phyloP scores from a whole-genome alignment of 1,140 invertebrate genomes.

The Psix sp. region DNA sequence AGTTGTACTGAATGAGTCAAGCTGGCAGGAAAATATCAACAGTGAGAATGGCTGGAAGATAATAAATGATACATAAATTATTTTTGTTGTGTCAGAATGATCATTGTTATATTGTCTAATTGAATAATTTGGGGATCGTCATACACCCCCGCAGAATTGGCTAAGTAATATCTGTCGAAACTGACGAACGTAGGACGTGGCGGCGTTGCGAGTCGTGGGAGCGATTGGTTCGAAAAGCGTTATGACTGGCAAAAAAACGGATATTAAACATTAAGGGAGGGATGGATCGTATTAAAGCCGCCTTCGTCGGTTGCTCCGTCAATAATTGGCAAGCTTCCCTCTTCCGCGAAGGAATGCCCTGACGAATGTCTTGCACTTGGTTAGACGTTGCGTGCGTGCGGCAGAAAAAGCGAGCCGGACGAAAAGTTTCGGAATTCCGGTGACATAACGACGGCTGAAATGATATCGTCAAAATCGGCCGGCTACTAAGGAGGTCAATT shows the following conservation, averaged over 20 bases:
- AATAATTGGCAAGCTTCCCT: conserved; percentile 74
- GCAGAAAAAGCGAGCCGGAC: conserved; percentile 11
- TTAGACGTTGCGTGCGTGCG: neutral
- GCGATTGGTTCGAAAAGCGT: conserved; percentile 23
- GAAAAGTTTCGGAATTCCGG: conserved; percentile 32
- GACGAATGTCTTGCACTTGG: conserved; percentile 53
- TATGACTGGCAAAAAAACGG: conserved; percentile 37
- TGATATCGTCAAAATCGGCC: conserved; percentile 46
- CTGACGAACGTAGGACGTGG: too few relatives aligned
- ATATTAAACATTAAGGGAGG: conserved; percentile 51
- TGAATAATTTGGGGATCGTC: too few relatives aligned
- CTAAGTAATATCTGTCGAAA: too few relatives aligned
- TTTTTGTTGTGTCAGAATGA: too few relatives aligned
- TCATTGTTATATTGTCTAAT: too few relatives aligned
- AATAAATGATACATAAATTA: too few relatives aligned
- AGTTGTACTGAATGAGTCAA: too few relatives aligned
- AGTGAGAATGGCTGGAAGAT: too few relatives aligned
- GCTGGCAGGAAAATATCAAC: too few relatives aligned
- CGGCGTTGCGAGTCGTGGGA: too few relatives aligned
- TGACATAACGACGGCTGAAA: conserved; percentile 47
- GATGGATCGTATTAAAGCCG: conserved; percentile 67
- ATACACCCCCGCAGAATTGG: too few relatives aligned
- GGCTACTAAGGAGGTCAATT: too few relatives aligned
- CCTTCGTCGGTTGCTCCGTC: conserved; percentile 63
- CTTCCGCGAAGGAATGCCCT: conserved; percentile 73